Conservation (phyloP, 2,113 vertebrate species). For the Rhinogobius similis region DNA sequence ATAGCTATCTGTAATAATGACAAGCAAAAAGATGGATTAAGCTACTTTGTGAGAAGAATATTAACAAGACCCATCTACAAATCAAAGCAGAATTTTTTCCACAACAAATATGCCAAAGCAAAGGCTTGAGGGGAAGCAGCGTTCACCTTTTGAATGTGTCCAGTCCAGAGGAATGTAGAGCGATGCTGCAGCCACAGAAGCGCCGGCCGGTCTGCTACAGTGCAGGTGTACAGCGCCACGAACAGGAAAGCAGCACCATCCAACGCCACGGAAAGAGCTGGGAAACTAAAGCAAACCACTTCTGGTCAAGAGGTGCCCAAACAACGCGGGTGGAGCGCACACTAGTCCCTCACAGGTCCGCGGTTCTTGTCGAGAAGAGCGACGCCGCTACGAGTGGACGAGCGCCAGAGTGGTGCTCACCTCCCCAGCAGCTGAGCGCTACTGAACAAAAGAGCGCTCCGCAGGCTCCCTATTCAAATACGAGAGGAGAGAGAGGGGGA, state of each 20-base stretch:
- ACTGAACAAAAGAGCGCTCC: constrained; percentile 79
- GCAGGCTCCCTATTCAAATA: constrained; percentile 66
- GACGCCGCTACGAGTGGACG: constrained; percentile 36
- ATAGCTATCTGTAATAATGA: constrained; percentile 2
- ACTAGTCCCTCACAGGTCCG: constrained; percentile 5
- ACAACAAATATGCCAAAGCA: not conserved
- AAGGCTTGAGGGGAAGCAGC: not conserved
- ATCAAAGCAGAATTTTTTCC: not conserved
- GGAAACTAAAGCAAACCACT: not conserved
- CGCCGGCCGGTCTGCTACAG: constrained; percentile 31
- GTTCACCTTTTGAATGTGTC: constrained; percentile 62
- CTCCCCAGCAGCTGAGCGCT: constrained; percentile 76
- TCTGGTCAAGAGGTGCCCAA: constrained; percentile 6
- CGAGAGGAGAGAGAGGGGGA: constrained; percentile 1
- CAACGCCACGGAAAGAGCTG: constrained; percentile 40
- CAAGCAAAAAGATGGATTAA: not conserved
- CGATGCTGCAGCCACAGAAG: constrained; percentile 54
- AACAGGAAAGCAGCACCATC: constrained; percentile 46
- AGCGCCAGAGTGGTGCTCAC: constrained; percentile 66
- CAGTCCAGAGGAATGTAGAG: constrained; percentile 67
- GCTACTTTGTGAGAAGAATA: not conserved
- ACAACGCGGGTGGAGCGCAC: not conserved
- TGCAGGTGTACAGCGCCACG: constrained; percentile 57
- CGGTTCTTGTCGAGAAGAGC: constrained; percentile 22
- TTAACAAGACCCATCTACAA: constrained; percentile 14